Evolutionary conservation across 2,797 vertebrate genomes (phyloP), one percentile per base, ranked within the genome.

Genomic region (Pelochelys cantorii): DNA sequence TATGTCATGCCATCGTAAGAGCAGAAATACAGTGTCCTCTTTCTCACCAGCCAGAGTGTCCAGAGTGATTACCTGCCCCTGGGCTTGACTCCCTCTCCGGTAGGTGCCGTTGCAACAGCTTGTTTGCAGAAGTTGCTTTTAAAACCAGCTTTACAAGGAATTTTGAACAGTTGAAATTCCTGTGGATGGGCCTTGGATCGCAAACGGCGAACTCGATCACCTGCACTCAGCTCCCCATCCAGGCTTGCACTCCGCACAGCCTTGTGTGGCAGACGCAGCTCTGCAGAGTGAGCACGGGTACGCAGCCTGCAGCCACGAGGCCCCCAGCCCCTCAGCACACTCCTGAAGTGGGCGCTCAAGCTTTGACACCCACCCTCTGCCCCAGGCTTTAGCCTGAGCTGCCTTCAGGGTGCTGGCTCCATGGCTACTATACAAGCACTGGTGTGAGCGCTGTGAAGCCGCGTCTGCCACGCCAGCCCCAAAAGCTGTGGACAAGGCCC

Each of bases 21-120:
- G 90, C 86, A n/a, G 84, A 92, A 94, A 95, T 94, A 94, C 86
- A 95, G 42, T 5, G 10, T 34, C 31, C 56, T 92, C 74, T 88
- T 71, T 83, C 92, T 90, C 94, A 90, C 92, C 88, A 80, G 18
- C 22, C 34, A 0, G 65, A 34, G 13, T 1, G 7, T 52, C 71
- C 6, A 68, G 5, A 1, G 77, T 81, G 52, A 2, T 56, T 90
- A 52, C 29, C 54, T 11, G 1, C 42, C 42, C 42, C 42, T 48
- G 42, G 42, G 42, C 42, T 48, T 48, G 42, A 48, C 53, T 1
- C 2, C 11, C 3, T 25, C 1, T 4, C 34, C 4, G 2, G 15
- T 4, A 3, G 89, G 79, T 86, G 37, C 65, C n/a, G 52, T 18
- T 79, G 2, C 2, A 31, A 37, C 27, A 53, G 37, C 8, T 20